Evolutionary conservation across 1,140 invertebrate genomes (phyloP), one percentile per base, ranked within the genome.

Genomic region (Drosophila triauraria): DNA sequence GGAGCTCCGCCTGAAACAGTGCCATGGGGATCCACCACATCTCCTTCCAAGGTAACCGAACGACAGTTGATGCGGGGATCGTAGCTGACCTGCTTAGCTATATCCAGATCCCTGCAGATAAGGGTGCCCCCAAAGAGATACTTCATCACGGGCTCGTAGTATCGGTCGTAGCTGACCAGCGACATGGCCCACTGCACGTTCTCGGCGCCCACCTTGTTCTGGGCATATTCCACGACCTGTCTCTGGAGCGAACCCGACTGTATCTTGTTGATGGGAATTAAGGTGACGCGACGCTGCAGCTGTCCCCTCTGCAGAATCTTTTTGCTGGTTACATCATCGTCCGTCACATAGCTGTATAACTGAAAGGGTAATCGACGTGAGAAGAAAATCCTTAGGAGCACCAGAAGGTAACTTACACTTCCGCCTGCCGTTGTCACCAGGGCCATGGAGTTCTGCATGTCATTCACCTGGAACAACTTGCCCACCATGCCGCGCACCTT

Each of bases 221-320:
- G 94, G 8, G 98, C 98, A 38, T 94, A 92, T 30, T 94, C 92
- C 6, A 98, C 90, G 1, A 94, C 94, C 46, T 94, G 85, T 1
- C 92, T 78, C 85, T 96, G 94, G 62, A 98, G 96, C 50, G 93
- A 79, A 69, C 93, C 93, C 1, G 95, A 95, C 53, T 93, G 90
- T 47, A 99, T 97, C 94, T 98, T 98, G 93, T 99, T 99, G 48
- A 99, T 94, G n/a, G 99, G 98, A 59, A 99, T 96, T 84, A 97
- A 94, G 23, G 98, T 99, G 25, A 96, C 95, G 54, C 98, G 94
- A 51, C 95, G 93, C 90, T 96, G 95, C 42, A 99, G 93, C 75
- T 97, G 94, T 6, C 98, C 98, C 60, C 95, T 95, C 93, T 98
- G 94, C 44, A 99, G 94, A 48, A 99, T 93, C 80, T 96, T 94